Base-by-base conservation (phyloP, 2,113 vertebrate genomes). In the Taxidea taxus region DNA sequence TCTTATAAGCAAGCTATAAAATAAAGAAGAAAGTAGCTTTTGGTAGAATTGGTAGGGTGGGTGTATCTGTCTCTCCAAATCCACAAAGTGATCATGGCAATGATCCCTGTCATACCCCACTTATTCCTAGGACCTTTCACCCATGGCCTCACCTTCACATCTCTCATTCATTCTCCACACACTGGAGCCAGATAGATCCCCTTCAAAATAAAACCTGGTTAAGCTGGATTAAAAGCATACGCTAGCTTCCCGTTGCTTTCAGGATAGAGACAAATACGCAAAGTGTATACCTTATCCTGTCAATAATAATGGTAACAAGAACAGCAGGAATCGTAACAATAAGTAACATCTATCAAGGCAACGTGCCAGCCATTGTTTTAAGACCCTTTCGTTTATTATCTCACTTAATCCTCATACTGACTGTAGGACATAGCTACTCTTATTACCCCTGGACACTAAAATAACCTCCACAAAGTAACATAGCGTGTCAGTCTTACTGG, bases 1-100 rank as follows among this genome's bases (percentile, higher is more conserved):
- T 83, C 91, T 72, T 66, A 47, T 34, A 78, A 91, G 37, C 82
- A 95, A 92, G 62, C 4, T 16, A 62, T 83, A 70, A 83, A 80
- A 44, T 44, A 62, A 7, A 77, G 7, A 42, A 93, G 58, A 89
- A 86, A 68, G 39, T 54, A 56, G 21, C 16, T 91, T 87, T 78
- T 27, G 27, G 14, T 78, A 39, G 58, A 89, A 84, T 10, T 56
- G 9, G 49, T 80, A 14, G 87, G 39, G 29, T 60, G 6, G 9
- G 7, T 34, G 5, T 14, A 18, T 3, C 2, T 23, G 74, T 49
- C 44, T 81, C 15, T 60, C 62, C 23, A 20, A 31, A 72, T 86
- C 83, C 60, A 34, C 60, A 83, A 56, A 47, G 29, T 21, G 18
- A 91, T 15, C 27, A 27, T 37, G 7, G 7, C 4, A 27, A 25